These are phyloP conservation scores for Spongilla lacustris DNA, from an alignment of 37 sponge, comb jelly and placozoan species.

Conservation along the genomic window DNA sequence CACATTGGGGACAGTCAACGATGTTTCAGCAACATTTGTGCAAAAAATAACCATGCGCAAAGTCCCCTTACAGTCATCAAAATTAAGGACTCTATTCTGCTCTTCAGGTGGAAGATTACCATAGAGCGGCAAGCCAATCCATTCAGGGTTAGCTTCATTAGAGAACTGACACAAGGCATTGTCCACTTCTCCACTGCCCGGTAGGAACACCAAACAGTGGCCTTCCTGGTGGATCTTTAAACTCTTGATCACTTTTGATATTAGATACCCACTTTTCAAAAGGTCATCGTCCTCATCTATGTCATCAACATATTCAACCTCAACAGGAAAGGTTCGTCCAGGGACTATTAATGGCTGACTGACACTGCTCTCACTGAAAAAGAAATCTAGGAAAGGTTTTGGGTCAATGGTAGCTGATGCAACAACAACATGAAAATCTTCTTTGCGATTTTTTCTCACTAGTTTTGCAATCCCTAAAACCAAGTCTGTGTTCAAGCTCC, in stretches of 20 bases:
- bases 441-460: constrained; percentile 42
- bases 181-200: constrained; percentile 79
- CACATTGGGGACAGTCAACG: constrained; percentile 87
- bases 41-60: constrained; percentile 80
- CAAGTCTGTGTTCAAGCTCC: constrained; percentile 84
- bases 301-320: constrained; percentile 28
- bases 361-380: constrained; percentile 42
- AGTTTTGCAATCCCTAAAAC: constrained; percentile 72
- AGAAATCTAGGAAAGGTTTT: constrained; percentile 46
- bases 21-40: constrained; percentile 93
- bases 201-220: constrained; percentile 88
- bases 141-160: constrained; percentile 9
- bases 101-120: constrained; percentile 84
- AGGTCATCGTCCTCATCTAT: background rate
- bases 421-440: constrained; percentile 73
- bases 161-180: constrained; percentile 39
- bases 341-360: constrained; percentile 42
- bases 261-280: background rate
- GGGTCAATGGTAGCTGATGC: constrained; percentile 90
- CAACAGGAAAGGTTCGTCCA: constrained; percentile 82
- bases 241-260: background rate
- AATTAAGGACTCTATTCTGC: constrained; percentile 72
- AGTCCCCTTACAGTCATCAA: background rate
- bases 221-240: constrained; percentile 34
- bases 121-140: constrained; percentile 71